Conservation (phyloP, 2,888 invertebrate species). For the Lycia hirtaria region DNA sequence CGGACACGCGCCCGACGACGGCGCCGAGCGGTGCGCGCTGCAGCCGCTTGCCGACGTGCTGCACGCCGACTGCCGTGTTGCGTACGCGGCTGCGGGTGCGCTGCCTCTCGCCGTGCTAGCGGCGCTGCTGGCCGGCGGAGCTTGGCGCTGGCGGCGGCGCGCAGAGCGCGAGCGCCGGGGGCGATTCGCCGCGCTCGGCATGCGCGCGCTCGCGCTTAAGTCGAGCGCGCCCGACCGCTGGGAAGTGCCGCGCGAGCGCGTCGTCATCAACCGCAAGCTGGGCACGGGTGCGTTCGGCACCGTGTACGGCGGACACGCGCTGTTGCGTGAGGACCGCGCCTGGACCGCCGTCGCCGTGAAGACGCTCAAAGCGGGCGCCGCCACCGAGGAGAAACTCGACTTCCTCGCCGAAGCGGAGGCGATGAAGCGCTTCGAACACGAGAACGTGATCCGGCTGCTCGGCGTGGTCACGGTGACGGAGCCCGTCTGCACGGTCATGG, state of each 20-base stretch:
- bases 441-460: constrained; percentile 93
- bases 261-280: constrained; percentile 93
- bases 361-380: constrained; percentile 93
- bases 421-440: constrained; percentile 96
- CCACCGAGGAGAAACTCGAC: constrained; percentile 94
- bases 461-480: constrained; percentile 95
- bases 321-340: constrained; percentile 83
- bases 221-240: constrained; percentile 90
- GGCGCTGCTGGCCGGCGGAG: constrained; percentile 55
- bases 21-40: constrained; percentile 88
- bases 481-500: constrained; percentile 96
- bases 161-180: constrained; percentile 65
- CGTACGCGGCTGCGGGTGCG: constrained; percentile 80
- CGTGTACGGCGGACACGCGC: constrained; percentile 96
- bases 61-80: constrained; percentile 89
- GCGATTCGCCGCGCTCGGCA: constrained; percentile 64
- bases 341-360: constrained; percentile 96
- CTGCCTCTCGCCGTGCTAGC: constrained; percentile 54
- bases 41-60: constrained; percentile 88
- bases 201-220: constrained; percentile 61
- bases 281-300: constrained; percentile 97
- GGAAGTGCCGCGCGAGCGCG: constrained; percentile 93
- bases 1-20: constrained; percentile 88
- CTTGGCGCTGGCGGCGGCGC: constrained; percentile 62
- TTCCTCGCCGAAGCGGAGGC: constrained; percentile 97